Conservation (phyloP, 2,797 vertebrate genomes). For the Pristis pectinata region DNA sequence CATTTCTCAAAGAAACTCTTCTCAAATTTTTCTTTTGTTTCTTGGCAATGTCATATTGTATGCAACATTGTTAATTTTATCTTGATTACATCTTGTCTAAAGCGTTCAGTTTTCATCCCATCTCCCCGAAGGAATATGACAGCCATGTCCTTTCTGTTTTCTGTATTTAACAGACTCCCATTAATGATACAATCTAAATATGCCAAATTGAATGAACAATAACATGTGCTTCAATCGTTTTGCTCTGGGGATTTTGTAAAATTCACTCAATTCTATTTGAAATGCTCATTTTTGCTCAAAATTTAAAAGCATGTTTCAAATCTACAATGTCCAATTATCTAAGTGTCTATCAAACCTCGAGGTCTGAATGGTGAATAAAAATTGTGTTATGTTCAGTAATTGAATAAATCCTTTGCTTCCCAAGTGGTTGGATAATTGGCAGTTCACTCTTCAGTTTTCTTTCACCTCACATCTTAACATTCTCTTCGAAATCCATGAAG, state of each 20-base stretch:
- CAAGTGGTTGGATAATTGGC: not conserved
- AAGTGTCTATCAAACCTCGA: not conserved
- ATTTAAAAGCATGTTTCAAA: not conserved
- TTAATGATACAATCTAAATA: slow-evolving; percentile 7
- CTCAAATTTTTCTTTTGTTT: not conserved
- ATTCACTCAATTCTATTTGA: not conserved
- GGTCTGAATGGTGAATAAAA: not conserved
- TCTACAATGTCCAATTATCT: slow-evolving; percentile 11
- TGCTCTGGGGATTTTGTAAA: not conserved
- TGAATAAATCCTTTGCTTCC: not conserved
- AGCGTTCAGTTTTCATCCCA: slow-evolving; percentile 4
- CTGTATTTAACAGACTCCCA: not conserved
- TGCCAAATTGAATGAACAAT: slow-evolving; percentile 20
- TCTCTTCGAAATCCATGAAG: not conserved
- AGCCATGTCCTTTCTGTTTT: not conserved
- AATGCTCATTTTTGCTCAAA: slow-evolving; percentile 22
- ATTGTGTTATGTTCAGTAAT: slow-evolving; percentile 1
- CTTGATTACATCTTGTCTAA: slow-evolving; percentile 23
- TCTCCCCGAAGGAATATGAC: not conserved
- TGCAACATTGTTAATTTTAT: slow-evolving; percentile 3
- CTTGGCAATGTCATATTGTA: not conserved
- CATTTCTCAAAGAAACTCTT: not conserved
- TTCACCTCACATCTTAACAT: not conserved
- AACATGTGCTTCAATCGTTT: not conserved
- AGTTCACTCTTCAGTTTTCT: not conserved